Percentiles rank a stretch among this genome's conserved stretches.
Conservation (phyloP, 2,797 vertebrate genomes). For the Hippocampus kuda region DNA sequence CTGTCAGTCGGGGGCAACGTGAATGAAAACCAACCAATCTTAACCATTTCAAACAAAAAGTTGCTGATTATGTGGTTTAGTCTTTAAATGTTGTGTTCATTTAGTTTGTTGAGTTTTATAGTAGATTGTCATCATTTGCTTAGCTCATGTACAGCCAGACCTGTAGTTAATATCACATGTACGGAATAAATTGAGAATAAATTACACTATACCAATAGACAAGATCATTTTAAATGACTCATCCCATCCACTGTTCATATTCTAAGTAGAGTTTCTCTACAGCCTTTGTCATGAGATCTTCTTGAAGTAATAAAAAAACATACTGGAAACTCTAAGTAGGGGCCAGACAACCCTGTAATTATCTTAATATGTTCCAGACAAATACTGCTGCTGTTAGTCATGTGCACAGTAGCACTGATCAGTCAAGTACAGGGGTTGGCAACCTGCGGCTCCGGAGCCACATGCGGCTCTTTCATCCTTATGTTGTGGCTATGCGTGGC, state of each 20-base stretch:
- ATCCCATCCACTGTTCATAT: background rate
- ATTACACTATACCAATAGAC: background rate
- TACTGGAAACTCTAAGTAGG: constrained; percentile 13
- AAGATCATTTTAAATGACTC: background rate
- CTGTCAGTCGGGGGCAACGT: background rate
- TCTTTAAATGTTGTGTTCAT: background rate
- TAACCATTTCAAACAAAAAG: background rate
- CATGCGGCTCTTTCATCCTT: too few relatives aligned
- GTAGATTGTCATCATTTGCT: background rate
- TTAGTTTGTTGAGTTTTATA: background rate
- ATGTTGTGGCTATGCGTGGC: too few relatives aligned
- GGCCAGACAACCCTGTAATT: constrained; percentile 10
- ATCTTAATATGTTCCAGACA: constrained; percentile 27
- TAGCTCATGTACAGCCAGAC: background rate
- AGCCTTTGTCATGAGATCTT: background rate
- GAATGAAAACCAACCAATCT: background rate
- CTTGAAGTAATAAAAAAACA: background rate
- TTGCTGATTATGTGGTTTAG: background rate
- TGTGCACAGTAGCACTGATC: constrained; percentile 5
- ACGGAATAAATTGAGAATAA: background rate
- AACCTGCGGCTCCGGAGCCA: too few relatives aligned
- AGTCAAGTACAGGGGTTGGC: background rate
- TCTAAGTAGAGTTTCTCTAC: background rate
- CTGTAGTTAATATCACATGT: background rate
- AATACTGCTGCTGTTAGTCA: constrained; percentile 11